phyloP scores from a whole-genome alignment of 1,140 invertebrate genomes.

The Drosophila cardini region DNA sequence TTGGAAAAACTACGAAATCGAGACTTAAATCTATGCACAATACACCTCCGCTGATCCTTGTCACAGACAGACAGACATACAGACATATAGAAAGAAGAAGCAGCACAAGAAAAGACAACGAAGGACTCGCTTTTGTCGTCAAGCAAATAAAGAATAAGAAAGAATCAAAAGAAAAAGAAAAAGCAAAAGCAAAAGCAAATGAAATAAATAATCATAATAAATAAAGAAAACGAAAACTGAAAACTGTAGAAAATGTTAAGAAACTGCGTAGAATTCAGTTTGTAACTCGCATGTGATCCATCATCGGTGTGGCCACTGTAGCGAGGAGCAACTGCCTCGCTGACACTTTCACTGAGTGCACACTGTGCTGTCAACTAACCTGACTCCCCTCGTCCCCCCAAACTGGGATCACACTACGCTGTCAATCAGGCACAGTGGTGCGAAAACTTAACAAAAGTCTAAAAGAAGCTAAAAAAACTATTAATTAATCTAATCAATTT shows the following conservation, averaged over 20 bases:
- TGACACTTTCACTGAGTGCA: slow-evolving; percentile 14
- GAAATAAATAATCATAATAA: slow-evolving; percentile 29
- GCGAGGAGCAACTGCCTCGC: slow-evolving; percentile 7
- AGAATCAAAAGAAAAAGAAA: slow-evolving; percentile 2
- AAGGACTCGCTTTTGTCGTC: slow-evolving; percentile 61
- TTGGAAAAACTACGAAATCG: slow-evolving; percentile 71
- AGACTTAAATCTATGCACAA: slow-evolving; percentile 67
- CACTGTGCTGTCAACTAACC: background rate
- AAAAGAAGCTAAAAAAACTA: background rate
- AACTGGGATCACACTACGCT: background rate
- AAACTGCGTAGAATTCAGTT: slow-evolving; percentile 13
- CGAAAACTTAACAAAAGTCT: background rate
- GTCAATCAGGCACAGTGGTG: background rate
- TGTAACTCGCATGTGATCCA: slow-evolving; percentile 16
- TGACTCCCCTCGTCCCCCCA: background rate
- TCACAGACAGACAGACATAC: slow-evolving; percentile 16
- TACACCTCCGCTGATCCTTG: slow-evolving; percentile 64
- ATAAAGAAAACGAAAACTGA: slow-evolving; percentile 33
- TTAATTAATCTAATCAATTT: no score
- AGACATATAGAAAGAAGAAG: slow-evolving; percentile 7
- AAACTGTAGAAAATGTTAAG: background rate
- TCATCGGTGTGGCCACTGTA: background rate
- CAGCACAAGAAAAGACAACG: background rate
- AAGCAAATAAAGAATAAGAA: slow-evolving; percentile 38
- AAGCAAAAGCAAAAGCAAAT: slow-evolving; percentile 1